phyloP scores from a whole-genome alignment of 2,113 vertebrate species.

The Cisticola juncidis region DNA sequence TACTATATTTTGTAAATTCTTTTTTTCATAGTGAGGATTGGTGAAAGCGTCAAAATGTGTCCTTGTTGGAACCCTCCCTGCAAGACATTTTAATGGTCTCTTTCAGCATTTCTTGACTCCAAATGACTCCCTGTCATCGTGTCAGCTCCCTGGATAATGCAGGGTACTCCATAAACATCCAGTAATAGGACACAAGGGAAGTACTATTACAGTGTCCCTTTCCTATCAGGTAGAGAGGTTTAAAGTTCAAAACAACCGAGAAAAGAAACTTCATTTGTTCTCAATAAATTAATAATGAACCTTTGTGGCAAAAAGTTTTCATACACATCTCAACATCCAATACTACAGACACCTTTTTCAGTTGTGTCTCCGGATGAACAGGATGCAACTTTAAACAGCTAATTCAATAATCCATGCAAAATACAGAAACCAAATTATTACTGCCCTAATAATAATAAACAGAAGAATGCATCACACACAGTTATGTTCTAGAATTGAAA shows the following conservation, averaged over 20 bases:
- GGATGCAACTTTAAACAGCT: slow-evolving; percentile 21
- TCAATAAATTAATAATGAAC: slow-evolving; percentile 81
- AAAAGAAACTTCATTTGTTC: slow-evolving; percentile 79
- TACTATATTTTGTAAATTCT: slow-evolving; percentile 28
- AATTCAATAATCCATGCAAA: slow-evolving; percentile 48
- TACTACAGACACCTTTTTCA: neutral
- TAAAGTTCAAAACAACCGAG: slow-evolving; percentile 81
- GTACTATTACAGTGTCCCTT: slow-evolving; percentile 76
- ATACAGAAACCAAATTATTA: slow-evolving; percentile 23
- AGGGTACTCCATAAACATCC: slow-evolving; percentile 79
- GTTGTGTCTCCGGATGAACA: slow-evolving; percentile 1
- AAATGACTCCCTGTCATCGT: slow-evolving; percentile 80
- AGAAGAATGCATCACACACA: neutral
- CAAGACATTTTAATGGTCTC: slow-evolving; percentile 81
- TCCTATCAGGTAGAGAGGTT: slow-evolving; percentile 76
- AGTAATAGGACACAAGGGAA: slow-evolving; percentile 86
- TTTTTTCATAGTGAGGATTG: slow-evolving; percentile 46
- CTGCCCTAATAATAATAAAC: neutral
- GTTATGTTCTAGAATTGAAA: slow-evolving; percentile 34
- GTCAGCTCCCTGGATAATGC: slow-evolving; percentile 82
- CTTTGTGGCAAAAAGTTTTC: slow-evolving; percentile 56
- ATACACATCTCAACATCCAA: neutral
- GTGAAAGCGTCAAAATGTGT: slow-evolving; percentile 55
- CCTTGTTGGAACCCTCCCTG: slow-evolving; percentile 69
- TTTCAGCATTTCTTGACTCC: slow-evolving; percentile 80